Conservation (phyloP, 2,888 invertebrate species). For the Serripes groenlandicus region DNA sequence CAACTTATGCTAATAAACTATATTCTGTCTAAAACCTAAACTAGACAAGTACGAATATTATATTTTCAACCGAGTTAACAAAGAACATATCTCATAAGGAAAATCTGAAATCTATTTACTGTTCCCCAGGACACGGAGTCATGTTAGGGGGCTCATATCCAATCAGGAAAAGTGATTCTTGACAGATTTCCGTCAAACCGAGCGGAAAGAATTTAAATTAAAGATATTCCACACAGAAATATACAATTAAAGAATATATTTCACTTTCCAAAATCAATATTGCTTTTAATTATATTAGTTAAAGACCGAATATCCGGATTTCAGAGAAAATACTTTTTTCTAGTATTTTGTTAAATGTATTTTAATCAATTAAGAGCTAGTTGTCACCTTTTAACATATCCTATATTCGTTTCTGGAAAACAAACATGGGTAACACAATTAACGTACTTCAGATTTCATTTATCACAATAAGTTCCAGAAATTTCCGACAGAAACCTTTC, state of each 20-base stretch:
- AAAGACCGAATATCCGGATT: not conserved
- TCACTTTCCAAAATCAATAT: not conserved
- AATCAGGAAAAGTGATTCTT: constrained; percentile 11
- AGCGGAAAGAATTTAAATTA: constrained; percentile 15
- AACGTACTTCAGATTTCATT: not conserved
- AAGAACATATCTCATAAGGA: not conserved
- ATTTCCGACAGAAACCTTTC: too few species aligned
- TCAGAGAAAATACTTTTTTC: not conserved
- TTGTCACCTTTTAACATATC: not conserved
- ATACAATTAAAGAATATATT: not conserved
- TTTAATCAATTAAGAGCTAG: not conserved
- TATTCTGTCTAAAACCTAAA: not conserved
- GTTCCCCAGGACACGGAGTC: too few species aligned
- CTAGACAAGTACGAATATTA: not conserved
- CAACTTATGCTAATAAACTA: not conserved
- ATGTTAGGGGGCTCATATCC: not conserved
- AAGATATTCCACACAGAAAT: not conserved
- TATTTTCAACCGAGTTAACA: not conserved
- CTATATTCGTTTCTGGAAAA: not conserved
- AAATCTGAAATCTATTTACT: too few species aligned
- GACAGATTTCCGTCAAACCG: constrained; percentile 7
- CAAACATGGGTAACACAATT: not conserved
- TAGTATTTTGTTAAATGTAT: not conserved
- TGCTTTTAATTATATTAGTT: not conserved
- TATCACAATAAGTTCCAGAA: not conserved